A percentile compares a stretch with the other conserved stretches of the same genome.
Evolutionary conservation across 2,797 vertebrate species (phyloP).

Genomic region (Acanthiza pusilla): DNA sequence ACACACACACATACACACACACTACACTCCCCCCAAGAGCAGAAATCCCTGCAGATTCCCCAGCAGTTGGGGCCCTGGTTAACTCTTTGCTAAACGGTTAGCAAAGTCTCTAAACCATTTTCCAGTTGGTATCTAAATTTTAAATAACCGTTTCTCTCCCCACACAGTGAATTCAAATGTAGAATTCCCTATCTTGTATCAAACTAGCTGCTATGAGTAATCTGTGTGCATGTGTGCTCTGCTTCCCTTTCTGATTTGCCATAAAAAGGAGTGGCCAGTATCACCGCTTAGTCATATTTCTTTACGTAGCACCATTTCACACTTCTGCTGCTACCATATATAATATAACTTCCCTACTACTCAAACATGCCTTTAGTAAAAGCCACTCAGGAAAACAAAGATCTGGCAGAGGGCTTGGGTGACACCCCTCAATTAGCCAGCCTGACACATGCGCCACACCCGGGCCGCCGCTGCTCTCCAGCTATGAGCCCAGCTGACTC

Average conservation of each 20-base stretch:
- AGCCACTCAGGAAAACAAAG: neutral
- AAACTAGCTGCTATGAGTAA: neutral
- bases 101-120: neutral
- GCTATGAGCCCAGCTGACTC: neutral
- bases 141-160: neutral
- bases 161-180: neutral
- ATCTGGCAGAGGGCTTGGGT: fast-evolving
- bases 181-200: neutral
- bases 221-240: neutral
- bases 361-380: neutral
- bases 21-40: neutral
- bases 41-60: neutral
- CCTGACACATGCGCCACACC: neutral
- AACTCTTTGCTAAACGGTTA: neutral
- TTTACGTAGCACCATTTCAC: neutral
- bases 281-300: neutral
- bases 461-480: neutral
- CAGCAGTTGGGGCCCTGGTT: neutral
- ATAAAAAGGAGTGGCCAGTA: neutral
- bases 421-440: neutral
- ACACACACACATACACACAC: neutral
- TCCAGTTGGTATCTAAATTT: neutral
- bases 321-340: neutral
- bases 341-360: neutral
- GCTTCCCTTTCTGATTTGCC: neutral